These are phyloP conservation scores for Callyntrura sp. DNA, from an alignment of 2,888 invertebrate genomes.

Conservation along the genomic window DNA sequence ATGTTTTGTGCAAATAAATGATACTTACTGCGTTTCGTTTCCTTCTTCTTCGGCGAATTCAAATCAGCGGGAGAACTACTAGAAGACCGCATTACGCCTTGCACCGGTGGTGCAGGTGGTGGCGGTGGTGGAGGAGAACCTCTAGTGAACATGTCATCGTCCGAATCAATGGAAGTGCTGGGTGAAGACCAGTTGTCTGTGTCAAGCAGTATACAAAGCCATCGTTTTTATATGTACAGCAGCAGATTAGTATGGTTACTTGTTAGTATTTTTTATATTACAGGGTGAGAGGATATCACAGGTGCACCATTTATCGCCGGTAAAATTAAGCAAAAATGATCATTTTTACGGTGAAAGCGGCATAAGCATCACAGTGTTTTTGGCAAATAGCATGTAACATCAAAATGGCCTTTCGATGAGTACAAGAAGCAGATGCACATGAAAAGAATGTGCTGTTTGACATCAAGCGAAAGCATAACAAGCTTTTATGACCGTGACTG, in stretches of 20 bases:
- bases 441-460: too few relatives aligned
- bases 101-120: constrained; percentile 73
- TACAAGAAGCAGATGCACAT: too few relatives aligned
- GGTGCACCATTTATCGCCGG: too few relatives aligned
- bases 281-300: neutral
- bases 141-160: constrained; percentile 83
- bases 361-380: too few relatives aligned
- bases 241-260: neutral
- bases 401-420: too few relatives aligned
- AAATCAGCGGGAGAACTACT: constrained; percentile 74
- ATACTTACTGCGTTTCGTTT: constrained; percentile 72
- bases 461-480: too few relatives aligned
- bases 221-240: constrained; percentile 29
- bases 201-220: neutral
- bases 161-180: constrained; percentile 82
- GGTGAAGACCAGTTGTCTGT: constrained; percentile 80
- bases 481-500: too few relatives aligned
- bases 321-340: too few relatives aligned
- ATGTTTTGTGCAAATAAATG: constrained; percentile 17
- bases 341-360: too few relatives aligned
- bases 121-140: constrained; percentile 81
- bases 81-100: constrained; percentile 59
- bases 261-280: neutral
- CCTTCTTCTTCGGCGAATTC: constrained; percentile 70
- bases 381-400: too few relatives aligned